Conservation (phyloP, 2,113 vertebrate genomes). For the Uria aalge region DNA sequence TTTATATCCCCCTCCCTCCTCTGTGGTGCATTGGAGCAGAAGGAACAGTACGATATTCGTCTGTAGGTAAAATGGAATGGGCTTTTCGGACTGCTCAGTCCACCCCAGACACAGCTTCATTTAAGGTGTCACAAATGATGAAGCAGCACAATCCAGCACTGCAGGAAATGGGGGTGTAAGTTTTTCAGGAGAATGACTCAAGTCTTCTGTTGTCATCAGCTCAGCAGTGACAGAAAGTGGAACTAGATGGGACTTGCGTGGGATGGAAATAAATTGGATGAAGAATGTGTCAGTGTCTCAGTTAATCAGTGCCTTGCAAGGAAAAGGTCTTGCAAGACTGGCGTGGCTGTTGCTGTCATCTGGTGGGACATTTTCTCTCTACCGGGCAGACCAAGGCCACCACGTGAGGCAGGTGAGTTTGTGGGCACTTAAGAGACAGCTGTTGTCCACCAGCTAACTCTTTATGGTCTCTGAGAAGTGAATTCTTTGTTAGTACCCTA, state of each 20-base stretch:
- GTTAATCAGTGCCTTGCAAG: neutral
- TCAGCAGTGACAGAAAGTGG: neutral
- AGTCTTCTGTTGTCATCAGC: neutral
- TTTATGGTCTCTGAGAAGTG: neutral
- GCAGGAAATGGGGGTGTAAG: neutral
- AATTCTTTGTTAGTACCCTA: neutral
- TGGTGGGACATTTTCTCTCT: neutral
- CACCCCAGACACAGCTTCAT: fast-evolving
- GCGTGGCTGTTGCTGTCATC: neutral
- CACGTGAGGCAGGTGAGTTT: fast-evolving
- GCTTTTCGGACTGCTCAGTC: neutral
- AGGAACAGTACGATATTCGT: fast-evolving
- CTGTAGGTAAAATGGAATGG: neutral
- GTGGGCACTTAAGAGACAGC: neutral
- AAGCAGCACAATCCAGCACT: neutral
- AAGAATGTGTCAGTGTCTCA: neutral
- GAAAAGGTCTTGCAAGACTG: neutral
- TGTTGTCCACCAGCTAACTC: neutral
- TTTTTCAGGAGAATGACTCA: neutral
- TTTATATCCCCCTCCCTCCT: neutral
- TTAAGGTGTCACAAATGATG: neutral
- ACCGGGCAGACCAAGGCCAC: neutral
- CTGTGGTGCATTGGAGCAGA: neutral
- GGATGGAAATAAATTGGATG: neutral
- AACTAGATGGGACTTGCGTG: neutral